These are phyloP conservation scores for Paramormyrops kingsleyae DNA, from an alignment of 2,113 vertebrate species.

Conservation along the genomic window DNA sequence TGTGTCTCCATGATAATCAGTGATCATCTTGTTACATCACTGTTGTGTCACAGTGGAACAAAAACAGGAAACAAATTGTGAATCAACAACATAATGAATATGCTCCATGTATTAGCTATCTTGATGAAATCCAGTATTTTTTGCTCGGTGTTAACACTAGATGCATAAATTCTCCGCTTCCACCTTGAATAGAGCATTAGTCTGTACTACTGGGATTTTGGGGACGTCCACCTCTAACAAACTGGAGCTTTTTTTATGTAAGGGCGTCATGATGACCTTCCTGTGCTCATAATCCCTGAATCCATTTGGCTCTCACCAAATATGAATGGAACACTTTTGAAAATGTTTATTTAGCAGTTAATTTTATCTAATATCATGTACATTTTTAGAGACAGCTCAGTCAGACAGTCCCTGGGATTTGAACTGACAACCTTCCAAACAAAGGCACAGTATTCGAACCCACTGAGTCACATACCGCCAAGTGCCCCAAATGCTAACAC, in stretches of 20 bases:
- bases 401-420: neutral
- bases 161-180: neutral
- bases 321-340: neutral
- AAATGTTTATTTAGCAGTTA: neutral
- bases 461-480: neutral
- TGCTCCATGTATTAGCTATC: neutral
- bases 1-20: neutral
- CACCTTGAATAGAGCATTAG: neutral
- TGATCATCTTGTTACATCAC: neutral
- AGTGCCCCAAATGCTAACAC: neutral
- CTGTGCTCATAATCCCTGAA: neutral
- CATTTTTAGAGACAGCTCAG: neutral
- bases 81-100: neutral
- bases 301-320: neutral
- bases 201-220: neutral
- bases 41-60: neutral
- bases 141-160: neutral
- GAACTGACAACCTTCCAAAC: neutral
- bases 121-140: neutral
- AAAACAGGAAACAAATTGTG: neutral
- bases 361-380: neutral
- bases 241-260: neutral
- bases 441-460: neutral
- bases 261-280: neutral
- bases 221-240: neutral